Percentiles rank a stretch among this genome's conserved stretches.
Conservation (phyloP, 2,888 invertebrate genomes). For the Nasonovia ribisnigri region DNA sequence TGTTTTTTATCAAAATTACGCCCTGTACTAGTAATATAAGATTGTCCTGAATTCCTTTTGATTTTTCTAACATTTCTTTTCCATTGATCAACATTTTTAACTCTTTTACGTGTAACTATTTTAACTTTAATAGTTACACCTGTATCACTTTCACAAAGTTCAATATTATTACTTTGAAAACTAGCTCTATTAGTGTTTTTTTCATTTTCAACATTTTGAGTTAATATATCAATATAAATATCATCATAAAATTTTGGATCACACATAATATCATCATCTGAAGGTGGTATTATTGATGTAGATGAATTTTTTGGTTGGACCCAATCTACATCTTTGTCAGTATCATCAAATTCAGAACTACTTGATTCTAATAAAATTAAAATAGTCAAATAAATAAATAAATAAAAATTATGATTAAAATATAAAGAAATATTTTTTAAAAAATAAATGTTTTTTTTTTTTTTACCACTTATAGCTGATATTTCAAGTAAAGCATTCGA, state of each 20-base stretch:
- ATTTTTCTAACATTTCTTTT: slow-evolving; percentile 11
- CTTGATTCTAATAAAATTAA: not conserved
- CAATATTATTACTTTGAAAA: not conserved
- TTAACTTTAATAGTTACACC: not conserved
- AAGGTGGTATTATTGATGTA: not conserved
- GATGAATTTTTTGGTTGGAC: not conserved
- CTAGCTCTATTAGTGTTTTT: not conserved
- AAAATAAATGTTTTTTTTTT: too few species aligned
- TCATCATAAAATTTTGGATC: not conserved
- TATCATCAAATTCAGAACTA: not conserved
- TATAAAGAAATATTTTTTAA: too few species aligned
- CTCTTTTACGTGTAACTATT: not conserved
- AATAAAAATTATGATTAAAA: too few species aligned
- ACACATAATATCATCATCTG: not conserved
- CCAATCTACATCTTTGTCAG: not conserved
- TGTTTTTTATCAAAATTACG: not conserved
- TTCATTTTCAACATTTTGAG: not conserved
- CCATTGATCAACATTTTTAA: not conserved
- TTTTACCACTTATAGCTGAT: too few species aligned
- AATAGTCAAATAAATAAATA: not conserved
- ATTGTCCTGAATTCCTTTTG: not conserved
- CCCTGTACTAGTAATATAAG: not conserved
- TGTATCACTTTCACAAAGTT: not conserved
- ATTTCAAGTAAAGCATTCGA: too few species aligned
- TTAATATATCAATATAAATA: not conserved